phyloP scores from a whole-genome alignment of 2,113 vertebrate genomes.

The Empidonax alnorum region DNA sequence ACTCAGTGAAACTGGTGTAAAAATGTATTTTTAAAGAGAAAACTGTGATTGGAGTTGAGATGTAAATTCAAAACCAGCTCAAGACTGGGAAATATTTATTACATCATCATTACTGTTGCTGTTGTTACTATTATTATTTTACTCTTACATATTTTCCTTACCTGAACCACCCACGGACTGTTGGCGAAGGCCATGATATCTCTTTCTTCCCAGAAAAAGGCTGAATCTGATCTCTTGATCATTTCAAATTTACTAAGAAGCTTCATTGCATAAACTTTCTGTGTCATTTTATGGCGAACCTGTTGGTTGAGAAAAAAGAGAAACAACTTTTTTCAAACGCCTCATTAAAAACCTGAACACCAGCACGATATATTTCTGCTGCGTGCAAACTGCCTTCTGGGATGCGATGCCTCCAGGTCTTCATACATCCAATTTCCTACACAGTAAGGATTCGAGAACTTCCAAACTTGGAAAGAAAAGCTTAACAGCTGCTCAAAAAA shows the following conservation, averaged over 20 bases:
- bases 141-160: slow-evolving; percentile 59
- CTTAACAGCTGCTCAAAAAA: not conserved
- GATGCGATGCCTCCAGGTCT: not conserved
- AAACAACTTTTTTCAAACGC: not conserved
- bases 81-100: not conserved
- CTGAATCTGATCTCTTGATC: slow-evolving; percentile 98
- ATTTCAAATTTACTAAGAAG: slow-evolving; percentile 99
- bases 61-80: not conserved
- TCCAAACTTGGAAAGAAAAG: not conserved
- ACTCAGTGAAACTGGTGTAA: not conserved
- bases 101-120: not conserved
- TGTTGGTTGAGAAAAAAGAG: slow-evolving; percentile 60
- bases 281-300: slow-evolving; percentile 96
- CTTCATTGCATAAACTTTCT: slow-evolving; percentile 98
- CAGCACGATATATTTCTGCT: not conserved
- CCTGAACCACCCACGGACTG: slow-evolving; percentile 98
- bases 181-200: slow-evolving; percentile 99
- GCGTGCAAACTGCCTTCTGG: not conserved
- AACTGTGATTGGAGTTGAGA: not conserved
- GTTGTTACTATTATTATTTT: not conserved
- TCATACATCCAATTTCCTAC: not conserved
- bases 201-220: slow-evolving; percentile 99
- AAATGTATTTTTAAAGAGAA: not conserved
- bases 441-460: not conserved
- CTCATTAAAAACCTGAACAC: not conserved